Evolutionary conservation across 2,888 invertebrate species (phyloP), one percentile per base, ranked within the genome.

Genomic region (Trachelus iudaicus): DNA sequence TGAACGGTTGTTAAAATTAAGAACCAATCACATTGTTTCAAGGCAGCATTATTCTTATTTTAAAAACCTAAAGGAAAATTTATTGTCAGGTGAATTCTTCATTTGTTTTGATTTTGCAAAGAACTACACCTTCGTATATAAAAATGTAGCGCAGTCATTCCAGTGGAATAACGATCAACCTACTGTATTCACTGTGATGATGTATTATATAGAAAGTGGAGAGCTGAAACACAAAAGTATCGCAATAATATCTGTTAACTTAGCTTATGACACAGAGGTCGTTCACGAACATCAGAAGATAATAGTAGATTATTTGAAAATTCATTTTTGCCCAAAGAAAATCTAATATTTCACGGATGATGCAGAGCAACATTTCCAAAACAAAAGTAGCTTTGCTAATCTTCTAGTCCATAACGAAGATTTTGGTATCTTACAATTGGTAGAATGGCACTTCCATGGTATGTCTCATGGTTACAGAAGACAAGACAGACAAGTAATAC

Each of bases 101-200:
- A 77, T 80, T 9, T 73, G 73, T 13, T 75, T 71, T 23, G 79
- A 82, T 73, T 82, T 79, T 33, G 71, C 81, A 23, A 79, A 81
- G 73, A 81, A 81, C n/a, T 80, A 77, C 34, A 69, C 78, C 13
- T 80, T 80, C 34, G 75, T 80, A n/a, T 31, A 77, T 13, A 79
- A 82, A 75, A 79, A 82, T 76, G 81, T 83, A 15, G 79, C 80
- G 15, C 81, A 80, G 68, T 75, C 76, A 23, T 83, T 83, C 69
- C 83, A 76, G 33, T 76, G 76, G 73, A 76, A 35, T 33, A 73
- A 73, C 34, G 40, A 76, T 23, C 73, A 76, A 69, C 79, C 79
- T 12, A 80, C 82, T 4, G 73, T 85, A 69, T 75, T 75, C 76
- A 73, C 85, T 15, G 75, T 79, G 13, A 79, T 82, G 15, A 74